Base-by-base conservation (phyloP, 1,140 invertebrate species). In the Belonocnema kinseyi region DNA sequence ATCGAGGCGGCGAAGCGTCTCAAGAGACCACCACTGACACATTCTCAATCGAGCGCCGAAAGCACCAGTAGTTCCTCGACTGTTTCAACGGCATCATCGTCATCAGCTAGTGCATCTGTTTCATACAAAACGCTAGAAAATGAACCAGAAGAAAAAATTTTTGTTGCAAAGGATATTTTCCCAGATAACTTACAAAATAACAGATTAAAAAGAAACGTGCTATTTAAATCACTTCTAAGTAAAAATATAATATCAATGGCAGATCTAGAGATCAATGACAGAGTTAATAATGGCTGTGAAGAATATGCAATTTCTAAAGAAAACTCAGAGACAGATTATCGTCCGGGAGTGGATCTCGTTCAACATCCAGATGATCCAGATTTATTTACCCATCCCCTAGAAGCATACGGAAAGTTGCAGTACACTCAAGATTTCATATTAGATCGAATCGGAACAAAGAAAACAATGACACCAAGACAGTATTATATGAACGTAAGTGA, bases 341-440 rank as follows among this genome's bases (percentile, higher is more conserved):
- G 17, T 21, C 21, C 19, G 1, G 26, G 17, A 19, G 56, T 58
- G 4, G 11, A 33, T 14, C 58, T 61, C 11, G 58, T 61, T 14
- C 17, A 61, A 14, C 19, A 61, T 61, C 58, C 58, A 61, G 21
- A 61, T 33, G 58, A 61, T 61, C 58, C 21, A 0, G 58, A 61
- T 61, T 61, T 61, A 13, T 61, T 26, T 1, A 13, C 12, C 12
- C 21, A 61, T 16, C 58, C 58, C 7, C 12, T 61, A 2, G 6
- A 21, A 12, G 58, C 58, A 14, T 14, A 26, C 21, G 58, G 21
- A 14, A 61, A 33, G 26, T 14, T 33, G 14, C 0, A 21, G 21
- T 61, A 26, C 2, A 26, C 21, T 2, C 19, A 61, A 26, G 58
- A 61, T 14, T 61, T 61, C 26, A 33, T 61, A 26, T 61, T 61